Evolutionary conservation across 2,113 vertebrate genomes (phyloP), one percentile per base, ranked within the genome.

Genomic region (Xenopus borealis): DNA sequence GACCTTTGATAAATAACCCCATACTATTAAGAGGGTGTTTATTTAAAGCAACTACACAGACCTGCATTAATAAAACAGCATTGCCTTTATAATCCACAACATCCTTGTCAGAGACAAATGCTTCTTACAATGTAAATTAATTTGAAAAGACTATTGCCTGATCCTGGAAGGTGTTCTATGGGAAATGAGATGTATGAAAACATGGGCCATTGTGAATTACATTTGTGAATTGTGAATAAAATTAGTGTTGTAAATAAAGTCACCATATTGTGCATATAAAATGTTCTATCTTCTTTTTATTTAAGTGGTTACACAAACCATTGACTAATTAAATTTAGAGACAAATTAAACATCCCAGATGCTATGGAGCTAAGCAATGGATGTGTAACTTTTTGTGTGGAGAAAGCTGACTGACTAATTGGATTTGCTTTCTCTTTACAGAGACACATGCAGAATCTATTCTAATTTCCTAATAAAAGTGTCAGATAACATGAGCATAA

Each of bases 311-410:
- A 47, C 30, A 70, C 19, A 46, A 77, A 53, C 74, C 66, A 64
- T 69, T 20, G 45, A 23, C 58, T 77, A 70, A 77, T 77, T 70
- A 67, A 57, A 77, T 63, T 70, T 47, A 70, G 30, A 64, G 33
- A 30, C 74, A 69, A 77, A 70, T 57, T 20, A 64, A 14, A 45
- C 46, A 68, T 69, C 58, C 45, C 47, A 69, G 46, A 63, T 62
- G 50, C 45, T 52, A 14, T 45, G 30, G 66, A n/a, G 55, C 63
- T 69, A 69, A 30, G 55, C n/a, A 59, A 59, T 57, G 11, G 19
- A 52, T 9, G 10, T 44, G 40, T 62, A 61, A 20, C 19, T 46
- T 63, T 68, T 45, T 55, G 46, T 70, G 18, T 57, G 47, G 27
- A n/a, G 59, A 77, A 23, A 77, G 59, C 46, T 57, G 50, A 64